Evolutionary conservation across 2,888 invertebrate genomes (phyloP), one percentile per base, ranked within the genome.

Genomic region (Theristus sp.): DNA sequence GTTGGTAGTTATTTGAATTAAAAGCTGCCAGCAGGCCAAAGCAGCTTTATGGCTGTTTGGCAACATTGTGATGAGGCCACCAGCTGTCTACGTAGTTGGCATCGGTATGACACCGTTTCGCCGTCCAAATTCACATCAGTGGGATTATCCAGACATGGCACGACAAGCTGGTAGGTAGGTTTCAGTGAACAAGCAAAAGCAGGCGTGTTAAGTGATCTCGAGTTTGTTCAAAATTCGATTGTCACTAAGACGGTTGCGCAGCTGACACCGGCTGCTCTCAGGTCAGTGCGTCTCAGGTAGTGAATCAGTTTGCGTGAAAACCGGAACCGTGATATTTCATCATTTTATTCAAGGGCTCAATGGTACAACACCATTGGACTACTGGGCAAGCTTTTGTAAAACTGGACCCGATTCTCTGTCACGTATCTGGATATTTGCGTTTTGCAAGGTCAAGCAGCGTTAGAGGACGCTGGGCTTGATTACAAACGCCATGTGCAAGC

Each of bases 61-160:
- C n/a, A 38, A 38, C 10, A 38, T 38, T 13, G 17, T 17, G 10
- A 38, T 38, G 38, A 38, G 38, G 10, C 38, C 10, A 38, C 38
- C 6, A 49, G 13, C 49, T 6, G 56, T 31, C 13, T 30, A 31
- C 26, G 89, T 93, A 60, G 82, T 93, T 70, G 94, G 94, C 65
- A 91, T 93, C 67, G 93, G 93, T 65, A 94, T 94, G 93, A 93
- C 93, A 64, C 91, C 91, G 82, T 96, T 96, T 77, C 86, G 89
- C 71, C 93, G 93, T 76, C 93, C 94, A 58, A 89, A 80, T 58
- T 78, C 83, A 59, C 80, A 84, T 57, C 81, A 85, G 66, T 83
- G 84, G 67, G 93, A 93, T 75, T 96, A 94, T 74, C 93, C 93
- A 0, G 84, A 89, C 67, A 83, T 93, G 82, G 91, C 86, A n/a